Evolutionary conservation across 2,888 invertebrate genomes (phyloP).

Genomic region (Gerris lacustris): DNA sequence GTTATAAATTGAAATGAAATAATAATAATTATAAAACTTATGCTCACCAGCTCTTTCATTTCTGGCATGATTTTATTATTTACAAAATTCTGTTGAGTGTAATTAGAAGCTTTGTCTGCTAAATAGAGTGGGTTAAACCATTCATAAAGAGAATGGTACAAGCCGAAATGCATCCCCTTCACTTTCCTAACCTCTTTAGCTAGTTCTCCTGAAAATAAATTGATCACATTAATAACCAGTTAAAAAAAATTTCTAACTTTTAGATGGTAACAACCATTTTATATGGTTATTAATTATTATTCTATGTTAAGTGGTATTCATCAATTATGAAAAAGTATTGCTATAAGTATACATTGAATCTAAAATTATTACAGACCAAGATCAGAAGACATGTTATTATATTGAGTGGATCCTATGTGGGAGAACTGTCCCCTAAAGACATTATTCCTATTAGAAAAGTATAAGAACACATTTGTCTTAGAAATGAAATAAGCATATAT

Average conservation of each 20-base stretch:
- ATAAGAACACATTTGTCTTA: too few species aligned
- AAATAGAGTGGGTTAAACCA: conserved; percentile 77
- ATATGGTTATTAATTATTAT: background rate
- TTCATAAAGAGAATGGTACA: conserved; percentile 76
- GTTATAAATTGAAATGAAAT: background rate
- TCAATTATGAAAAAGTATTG: too few species aligned
- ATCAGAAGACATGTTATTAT: too few species aligned
- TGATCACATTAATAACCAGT: too few species aligned
- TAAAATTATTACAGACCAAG: too few species aligned
- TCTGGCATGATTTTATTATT: conserved; percentile 65
- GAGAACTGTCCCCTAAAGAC: too few species aligned
- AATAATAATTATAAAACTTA: too few species aligned
- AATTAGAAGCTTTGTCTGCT: conserved; percentile 53
- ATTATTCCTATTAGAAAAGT: too few species aligned
- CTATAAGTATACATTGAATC: too few species aligned
- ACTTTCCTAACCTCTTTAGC: conserved; percentile 51
- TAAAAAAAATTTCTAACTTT: conserved; percentile 6
- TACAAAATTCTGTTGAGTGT: conserved; percentile 53
- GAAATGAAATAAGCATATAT: too few species aligned
- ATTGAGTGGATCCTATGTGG: too few species aligned
- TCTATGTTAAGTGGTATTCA: too few species aligned
- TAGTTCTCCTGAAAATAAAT: conserved; percentile 48
- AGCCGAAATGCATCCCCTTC: conserved; percentile 57
- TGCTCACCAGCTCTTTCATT: conserved; percentile 56
- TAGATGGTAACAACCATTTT: background rate